phyloP scores from a whole-genome alignment of 1,140 invertebrate genomes.

The Drosophila bifasciata region DNA sequence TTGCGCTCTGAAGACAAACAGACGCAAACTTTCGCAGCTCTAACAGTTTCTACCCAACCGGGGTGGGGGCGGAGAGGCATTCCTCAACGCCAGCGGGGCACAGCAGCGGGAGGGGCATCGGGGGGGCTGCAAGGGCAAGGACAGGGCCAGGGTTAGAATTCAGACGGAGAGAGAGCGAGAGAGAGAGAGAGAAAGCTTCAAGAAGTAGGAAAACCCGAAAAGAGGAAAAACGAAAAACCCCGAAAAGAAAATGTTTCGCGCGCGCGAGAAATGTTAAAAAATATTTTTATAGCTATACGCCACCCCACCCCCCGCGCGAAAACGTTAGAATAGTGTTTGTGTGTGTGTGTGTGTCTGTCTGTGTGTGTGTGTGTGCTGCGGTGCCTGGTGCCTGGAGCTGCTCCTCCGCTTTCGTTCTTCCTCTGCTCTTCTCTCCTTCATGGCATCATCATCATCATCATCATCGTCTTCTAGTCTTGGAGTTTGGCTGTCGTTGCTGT shows the following conservation, averaged over 20 bases:
- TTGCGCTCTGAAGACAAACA: constrained; percentile 38
- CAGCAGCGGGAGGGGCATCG: too few relatives aligned
- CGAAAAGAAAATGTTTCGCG: constrained; percentile 64
- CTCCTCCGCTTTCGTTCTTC: neutral
- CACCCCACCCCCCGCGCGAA: too few relatives aligned
- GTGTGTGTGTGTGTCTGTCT: constrained; percentile 16
- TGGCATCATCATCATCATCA: constrained; percentile 27
- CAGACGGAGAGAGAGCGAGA: neutral
- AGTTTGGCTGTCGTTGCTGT: constrained; percentile 10
- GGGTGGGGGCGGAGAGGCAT: too few relatives aligned
- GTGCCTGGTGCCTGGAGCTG: neutral
- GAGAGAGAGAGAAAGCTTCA: neutral
- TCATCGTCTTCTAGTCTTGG: neutral
- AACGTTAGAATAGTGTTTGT: constrained; percentile 80
- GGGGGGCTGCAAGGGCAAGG: constrained; percentile 23
- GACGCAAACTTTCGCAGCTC: constrained; percentile 54
- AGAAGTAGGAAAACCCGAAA: constrained; percentile 19
- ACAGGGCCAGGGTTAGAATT: constrained; percentile 5
- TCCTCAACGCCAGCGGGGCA: too few relatives aligned
- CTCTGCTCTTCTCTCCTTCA: constrained; percentile 35
- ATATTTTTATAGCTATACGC: constrained; percentile 80
- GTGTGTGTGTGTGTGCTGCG: constrained; percentile 14
- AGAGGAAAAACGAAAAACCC: constrained; percentile 40
- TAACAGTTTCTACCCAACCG: constrained; percentile 46
- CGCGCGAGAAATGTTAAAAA: constrained; percentile 77